These are phyloP conservation scores for Forbesichthys agassizii DNA, from an alignment of 2,113 vertebrate genomes.

Conservation along the genomic window DNA sequence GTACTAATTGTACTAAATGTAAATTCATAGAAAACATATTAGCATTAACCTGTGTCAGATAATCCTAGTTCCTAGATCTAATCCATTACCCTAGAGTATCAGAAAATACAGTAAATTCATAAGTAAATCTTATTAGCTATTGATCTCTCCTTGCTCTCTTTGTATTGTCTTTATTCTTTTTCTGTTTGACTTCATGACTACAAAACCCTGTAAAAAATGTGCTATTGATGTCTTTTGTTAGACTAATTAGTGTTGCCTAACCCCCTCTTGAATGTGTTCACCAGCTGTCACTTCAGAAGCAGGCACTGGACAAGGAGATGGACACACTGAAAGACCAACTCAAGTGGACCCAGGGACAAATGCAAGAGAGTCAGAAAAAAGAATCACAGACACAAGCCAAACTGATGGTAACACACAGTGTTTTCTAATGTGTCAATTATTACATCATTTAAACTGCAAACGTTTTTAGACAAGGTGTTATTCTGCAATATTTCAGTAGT, in stretches of 20 bases:
- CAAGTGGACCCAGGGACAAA: constrained; percentile 72
- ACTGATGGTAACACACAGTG: constrained; percentile 64
- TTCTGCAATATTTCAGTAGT: constrained; percentile 31
- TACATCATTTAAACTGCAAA: background rate
- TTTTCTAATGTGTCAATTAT: background rate
- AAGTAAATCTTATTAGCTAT: background rate
- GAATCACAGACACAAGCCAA: constrained; percentile 72
- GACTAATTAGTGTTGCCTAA: too few relatives aligned
- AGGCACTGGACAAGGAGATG: constrained; percentile 71
- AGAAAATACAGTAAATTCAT: background rate
- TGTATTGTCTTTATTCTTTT: background rate
- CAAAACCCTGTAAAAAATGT: too few relatives aligned
- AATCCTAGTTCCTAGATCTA: background rate
- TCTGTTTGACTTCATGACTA: background rate
- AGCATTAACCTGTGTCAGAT: background rate
- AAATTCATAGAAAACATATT: constrained; percentile 24
- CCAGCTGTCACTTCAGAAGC: constrained; percentile 78
- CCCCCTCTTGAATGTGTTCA: constrained; percentile 1
- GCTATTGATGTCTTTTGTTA: too few relatives aligned
- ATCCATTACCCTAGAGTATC: constrained; percentile 5
- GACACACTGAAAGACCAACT: constrained; percentile 70
- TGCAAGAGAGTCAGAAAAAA: constrained; percentile 72
- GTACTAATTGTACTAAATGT: background rate
- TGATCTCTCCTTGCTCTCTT: background rate
- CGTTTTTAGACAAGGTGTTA: constrained; percentile 44